Base-by-base conservation (phyloP, 2,888 invertebrate species). In the Meghimatium bilineatum region DNA sequence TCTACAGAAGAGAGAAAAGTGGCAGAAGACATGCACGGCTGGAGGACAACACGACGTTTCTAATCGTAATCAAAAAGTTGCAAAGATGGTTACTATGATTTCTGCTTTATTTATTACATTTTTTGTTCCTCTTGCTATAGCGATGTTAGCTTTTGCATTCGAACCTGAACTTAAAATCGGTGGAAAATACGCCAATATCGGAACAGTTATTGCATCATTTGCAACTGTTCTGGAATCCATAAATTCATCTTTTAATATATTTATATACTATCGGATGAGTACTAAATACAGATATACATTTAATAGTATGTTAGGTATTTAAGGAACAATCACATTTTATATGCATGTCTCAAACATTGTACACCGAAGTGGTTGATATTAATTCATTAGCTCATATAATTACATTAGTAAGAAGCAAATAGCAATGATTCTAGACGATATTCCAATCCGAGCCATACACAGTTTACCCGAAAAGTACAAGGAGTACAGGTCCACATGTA, bases 181-280 rank as follows among this genome's bases (percentile, higher is more conserved):
- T n/a, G 67, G 79, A 1, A 34, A 67, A 20, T 67, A 67, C n/a
- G 2, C 1, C 32, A 66, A 79, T 29, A 20, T 44, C 26, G 6
- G 34, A 34, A 26, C 44, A 6, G 17, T 79, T 3, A 26, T 38
- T 12, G 1, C n/a, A 5, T 20, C 34, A 26, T 5, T 67, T 10
- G 17, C 3, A 0, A 1, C 0, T 12, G 0, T 67, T 14, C 26
- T 79, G 49, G 79, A 67, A 29, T 38, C 67, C 26, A n/a, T 49
- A 12, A 79, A 79, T 38, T 79, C 67, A 8, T 36, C 79, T n/a
- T 26, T 2, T 1, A 69, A 69, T 23, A 67, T 79, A 12, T 79
- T 79, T 29, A 67, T 79, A 23, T 79, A 79, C 23, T 69, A 69
- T 38, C 69, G 23, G 10, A 69, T 69, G 69, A 69, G 69, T 26